Evolutionary conservation across 2,113 vertebrate genomes (phyloP).

Genomic region (Clarias gariepinus): DNA sequence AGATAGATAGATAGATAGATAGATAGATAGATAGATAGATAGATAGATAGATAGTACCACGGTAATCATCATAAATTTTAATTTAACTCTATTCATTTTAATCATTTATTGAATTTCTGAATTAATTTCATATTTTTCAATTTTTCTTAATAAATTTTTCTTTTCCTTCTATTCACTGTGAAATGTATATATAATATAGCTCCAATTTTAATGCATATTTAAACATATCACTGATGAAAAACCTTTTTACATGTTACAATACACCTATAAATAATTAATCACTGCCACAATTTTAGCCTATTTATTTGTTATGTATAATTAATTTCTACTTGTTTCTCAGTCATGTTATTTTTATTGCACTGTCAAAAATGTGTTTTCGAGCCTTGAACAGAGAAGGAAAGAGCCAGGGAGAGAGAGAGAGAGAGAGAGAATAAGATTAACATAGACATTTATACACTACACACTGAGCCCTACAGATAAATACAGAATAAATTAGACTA

Average conservation of each 20-base stretch:
- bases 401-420: not conserved
- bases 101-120: not conserved
- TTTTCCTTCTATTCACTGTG: not conserved
- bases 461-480: constrained; percentile 31
- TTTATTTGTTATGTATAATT: constrained; percentile 22
- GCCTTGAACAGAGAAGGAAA: constrained; percentile 9
- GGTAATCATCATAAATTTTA: not conserved
- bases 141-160: not conserved
- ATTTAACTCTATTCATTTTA: not conserved
- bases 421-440: not conserved
- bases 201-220: not conserved
- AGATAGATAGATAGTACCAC: not conserved
- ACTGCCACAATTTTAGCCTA: not conserved
- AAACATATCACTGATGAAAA: not conserved
- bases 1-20: not conserved
- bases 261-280: constrained; percentile 10
- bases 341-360: constrained; percentile 15
- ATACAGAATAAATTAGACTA: constrained; percentile 26
- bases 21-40: constrained; percentile 16
- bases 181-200: not conserved
- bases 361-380: constrained; percentile 23
- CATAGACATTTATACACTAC: constrained; percentile 27
- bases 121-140: not conserved
- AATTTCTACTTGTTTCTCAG: not conserved
- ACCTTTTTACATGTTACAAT: not conserved